Base-by-base conservation (phyloP, 2,888 invertebrate genomes). In the Eristalis arbustorum region DNA sequence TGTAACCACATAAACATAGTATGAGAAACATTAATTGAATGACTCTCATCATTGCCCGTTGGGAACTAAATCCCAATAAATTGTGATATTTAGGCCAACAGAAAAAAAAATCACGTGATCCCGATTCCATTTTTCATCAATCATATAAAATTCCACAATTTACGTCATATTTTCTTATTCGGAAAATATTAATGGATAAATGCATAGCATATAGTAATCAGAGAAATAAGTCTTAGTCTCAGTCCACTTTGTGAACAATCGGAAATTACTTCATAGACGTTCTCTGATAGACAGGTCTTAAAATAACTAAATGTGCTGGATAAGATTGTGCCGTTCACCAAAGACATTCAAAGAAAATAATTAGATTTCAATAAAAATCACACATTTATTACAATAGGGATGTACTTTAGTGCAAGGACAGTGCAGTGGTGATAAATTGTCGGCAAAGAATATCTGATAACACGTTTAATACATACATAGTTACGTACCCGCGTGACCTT, bases 401-500 rank as follows among this genome's bases (percentile, higher is more conserved):
- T 42, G 77, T 77, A 73, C 77, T 40, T 69, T 57, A 34, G 56
- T 82, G 82, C 81, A 73, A 81, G 77, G 77, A 77, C 66, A 5
- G 49, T 77, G 63, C 73, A 74, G 56, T 67, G 63, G 87, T 87
- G 83, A 83, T 66, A 56, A 56, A 66, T 63, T 34, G 71, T 67
- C 69, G 83, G 74, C 82, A 85, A 77, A 71, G 49, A 85, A 74
- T 74, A 71, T 69, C 49, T 68, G 61, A 71, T 75, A 83, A 87
- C 83, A 84, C 72, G 62, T 82, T 85, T 68, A 85, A 88, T 88
- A 88, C 84, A 88, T 88, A 84, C 88, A 81, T 73, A 76, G 37
- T 49, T 82, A 90, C 92, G 90, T 89, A 92, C 92, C 90, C 93
- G 89, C 59, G 91, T 89, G 56, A 93, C 92, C 88, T 93, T 92